Evolutionary conservation across 2,888 invertebrate species (phyloP), one percentile per base, ranked within the genome.

Genomic region (Eumacrocentrus americanus): DNA sequence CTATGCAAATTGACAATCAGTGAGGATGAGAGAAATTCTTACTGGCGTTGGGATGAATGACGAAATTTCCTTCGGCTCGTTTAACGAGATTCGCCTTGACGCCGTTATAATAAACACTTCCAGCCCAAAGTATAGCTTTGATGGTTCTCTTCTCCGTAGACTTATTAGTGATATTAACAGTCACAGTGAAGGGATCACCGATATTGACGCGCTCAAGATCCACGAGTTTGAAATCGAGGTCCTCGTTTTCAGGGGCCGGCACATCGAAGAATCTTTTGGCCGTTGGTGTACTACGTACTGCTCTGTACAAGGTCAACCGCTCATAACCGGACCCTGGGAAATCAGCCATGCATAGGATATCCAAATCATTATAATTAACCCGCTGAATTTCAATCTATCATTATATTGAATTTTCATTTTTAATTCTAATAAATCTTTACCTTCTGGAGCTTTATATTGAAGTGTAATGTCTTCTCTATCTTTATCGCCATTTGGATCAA

Each of bases 71-170:
- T 56, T 88, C 86, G 0, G 87, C 85, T 71, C 86, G 88, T 77
- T 90, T 91, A 14, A 92, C 85, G n/a, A 85, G 73, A 14, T 88
- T 83, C 0, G 89, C 89, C 73, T 86, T 86, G 7, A 91, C 87
- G 3, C 92, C 93, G 20, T 89, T 92, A 81, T 92, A 92, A 77
- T 87, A 91, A 37, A 91, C 87, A 68, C 90, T 90, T 44, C 84
- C 87, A 1, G 89, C 87, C 3, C 87, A 85, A 25, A 92, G 72
- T 0, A 87, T 85, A 0, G 89, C 88, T 64, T 88, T 86, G 44
- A 92, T 85, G 35, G 86, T 88, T 4, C 91, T 84, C 9, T 73
- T 72, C 78, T 87, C 76, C 3, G 78, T 72, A 9, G 87, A 86
- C 56, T 83, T 86, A 69, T 89, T 91, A 64, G 84, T 83, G 16